Evolutionary conservation across 2,888 invertebrate genomes (phyloP), one percentile per base, ranked within the genome.

Genomic region (Dynastes grantii): DNA sequence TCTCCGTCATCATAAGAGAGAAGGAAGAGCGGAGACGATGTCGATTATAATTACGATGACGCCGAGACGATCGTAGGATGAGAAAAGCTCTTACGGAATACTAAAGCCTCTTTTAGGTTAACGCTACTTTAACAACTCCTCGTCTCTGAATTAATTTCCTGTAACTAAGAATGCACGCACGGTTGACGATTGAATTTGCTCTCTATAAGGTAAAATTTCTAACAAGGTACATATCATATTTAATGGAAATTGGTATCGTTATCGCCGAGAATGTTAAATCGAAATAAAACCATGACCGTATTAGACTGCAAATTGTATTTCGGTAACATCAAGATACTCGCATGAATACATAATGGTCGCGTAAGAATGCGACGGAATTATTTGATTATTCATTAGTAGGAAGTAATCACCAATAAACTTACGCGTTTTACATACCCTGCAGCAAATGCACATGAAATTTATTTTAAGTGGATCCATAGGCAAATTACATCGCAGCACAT

Each of bases 41-140:
- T 68, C 73, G 73, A 75, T 75, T 75, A 61, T 75, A 75, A 75
- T 75, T 75, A 75, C 61, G 73, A 45, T 27, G 73, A 61, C 27
- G 61, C 61, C n/a, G 40, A 16, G 29, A 75, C 73, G 73, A 29
- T 27, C 45, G 45, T 45, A 45, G 45, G 45, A 45, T 45, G 68
- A 61, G 73, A 29, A 9, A 71, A 13, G 45, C 61, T 75, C 73
- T 63, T 73, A 6, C 49, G 45, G 73, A 75, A 75, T 75, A 75
- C 73, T 75, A 75, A 75, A 49, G 40, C 73, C 73, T 22, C 55
- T 75, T 75, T 75, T 61, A 63, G 61, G 73, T 75, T 61, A 61
- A 61, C 63, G 61, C 6, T 75, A 49, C 73, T 45, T 75, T 61
- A 75, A 61, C 40, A 75, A 61, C 61, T 51, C 40, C 61, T 40